Base-by-base conservation (phyloP, 2,888 invertebrate genomes). In the Lycophotia porphyrea region DNA sequence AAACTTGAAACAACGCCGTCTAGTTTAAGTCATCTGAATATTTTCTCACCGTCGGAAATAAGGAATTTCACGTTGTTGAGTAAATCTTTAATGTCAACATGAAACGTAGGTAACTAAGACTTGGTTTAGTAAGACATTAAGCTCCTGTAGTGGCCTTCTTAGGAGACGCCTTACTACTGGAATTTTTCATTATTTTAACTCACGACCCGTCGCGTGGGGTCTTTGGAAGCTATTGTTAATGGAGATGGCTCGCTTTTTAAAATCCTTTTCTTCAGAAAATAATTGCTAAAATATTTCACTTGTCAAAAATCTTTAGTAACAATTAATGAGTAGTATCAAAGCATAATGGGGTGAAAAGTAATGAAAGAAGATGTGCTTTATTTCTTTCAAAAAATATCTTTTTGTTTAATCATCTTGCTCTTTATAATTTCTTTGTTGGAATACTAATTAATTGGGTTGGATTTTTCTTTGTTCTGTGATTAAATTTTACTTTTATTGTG, bases 21-120 rank as follows among this genome's bases (percentile, higher is more conserved):
- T n/a, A n/a, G n/a, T n/a, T n/a, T n/a, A n/a, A 80, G 83, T 87
- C 84, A 91, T 91, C 91, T 90, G 87, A 91, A 91, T 91, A 89
- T 88, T 89, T 88, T 78, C 78, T 66, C 68, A 81, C 73, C 76
- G 87, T 82, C 83, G 85, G 85, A 88, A 88, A 88, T 87, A 89
- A 88, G 86, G 84, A 89, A 89, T 88, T 88, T 82, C 75, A 80
- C 80, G 78, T 88, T 88, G 88, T 89, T 90, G 87, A 87, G 84
- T 88, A 87, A 88, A 89, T 88, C 85, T 89, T 89, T 88, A 78
- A 83, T 64, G 76, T 78, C 81, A 82, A 88, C 82, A 80, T 84
- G 83, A 87, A 88, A 85, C 73, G 83, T 81, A 76, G 75, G 82
- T 79, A 87, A 84, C 79, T 84, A 81, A 72, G 60, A 58, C 76